These are phyloP conservation scores for Uria aalge DNA, from an alignment of 2,113 vertebrate genomes.

Conservation along the genomic window DNA sequence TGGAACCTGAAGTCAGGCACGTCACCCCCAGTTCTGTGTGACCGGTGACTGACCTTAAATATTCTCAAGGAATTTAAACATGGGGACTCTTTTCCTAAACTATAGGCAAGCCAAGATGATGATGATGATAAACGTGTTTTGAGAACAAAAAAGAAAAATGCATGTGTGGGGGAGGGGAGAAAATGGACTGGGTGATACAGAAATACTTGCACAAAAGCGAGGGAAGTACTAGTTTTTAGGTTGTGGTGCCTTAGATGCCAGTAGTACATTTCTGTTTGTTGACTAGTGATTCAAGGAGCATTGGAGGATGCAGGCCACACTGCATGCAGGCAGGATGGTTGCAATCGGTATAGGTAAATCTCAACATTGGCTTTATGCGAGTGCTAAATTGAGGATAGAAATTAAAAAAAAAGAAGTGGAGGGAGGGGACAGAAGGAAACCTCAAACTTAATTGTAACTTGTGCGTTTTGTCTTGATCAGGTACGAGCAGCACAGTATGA, in stretches of 20 bases:
- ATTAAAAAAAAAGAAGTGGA: background rate
- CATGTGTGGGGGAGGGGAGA: background rate
- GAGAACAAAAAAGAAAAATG: background rate
- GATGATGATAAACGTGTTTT: background rate
- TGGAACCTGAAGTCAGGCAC: background rate
- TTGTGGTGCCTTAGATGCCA: background rate
- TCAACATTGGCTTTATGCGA: accelerated
- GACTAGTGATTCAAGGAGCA: background rate
- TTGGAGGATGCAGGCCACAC: accelerated
- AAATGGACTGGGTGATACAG: background rate
- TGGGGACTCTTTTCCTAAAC: background rate
- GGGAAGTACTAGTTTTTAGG: background rate
- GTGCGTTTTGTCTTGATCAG: constrained; percentile 66
- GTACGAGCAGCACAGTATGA: constrained; percentile 86
- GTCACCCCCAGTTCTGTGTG: background rate
- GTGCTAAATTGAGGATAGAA: background rate
- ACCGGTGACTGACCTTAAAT: background rate
- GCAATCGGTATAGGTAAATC: background rate
- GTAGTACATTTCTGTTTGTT: background rate
- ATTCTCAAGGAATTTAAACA: background rate
- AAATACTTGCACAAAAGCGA: background rate
- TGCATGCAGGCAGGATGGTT: background rate
- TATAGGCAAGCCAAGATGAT: background rate
- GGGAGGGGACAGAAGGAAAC: background rate
- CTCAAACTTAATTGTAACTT: background rate